Evolutionary conservation across 2,888 invertebrate species (phyloP).

Genomic region (Psococerastis gibbosa): DNA sequence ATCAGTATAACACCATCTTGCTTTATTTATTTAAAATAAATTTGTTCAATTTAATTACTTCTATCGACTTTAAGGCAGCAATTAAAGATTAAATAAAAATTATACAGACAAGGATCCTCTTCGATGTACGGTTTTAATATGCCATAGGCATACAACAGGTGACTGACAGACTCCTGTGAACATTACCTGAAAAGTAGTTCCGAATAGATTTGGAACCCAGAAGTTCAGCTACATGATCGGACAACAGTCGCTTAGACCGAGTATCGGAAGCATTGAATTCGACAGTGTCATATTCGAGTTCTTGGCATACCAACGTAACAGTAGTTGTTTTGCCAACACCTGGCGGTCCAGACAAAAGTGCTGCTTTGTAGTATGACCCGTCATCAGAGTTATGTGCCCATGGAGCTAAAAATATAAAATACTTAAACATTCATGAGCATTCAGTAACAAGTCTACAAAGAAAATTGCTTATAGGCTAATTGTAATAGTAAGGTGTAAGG

Average conservation of each 20-base stretch:
- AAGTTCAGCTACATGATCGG: conserved; percentile 65
- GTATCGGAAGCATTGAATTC: conserved; percentile 98
- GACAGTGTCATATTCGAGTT: conserved; percentile 71
- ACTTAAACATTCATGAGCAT: too few species aligned
- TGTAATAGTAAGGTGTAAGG: too few species aligned
- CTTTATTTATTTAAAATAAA: conserved; percentile 7
- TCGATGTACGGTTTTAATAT: too few species aligned
- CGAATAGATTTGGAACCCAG: conserved; percentile 56
- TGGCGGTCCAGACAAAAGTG: conserved; percentile 86
- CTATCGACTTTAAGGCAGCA: too few species aligned
- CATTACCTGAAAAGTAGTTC: conserved; percentile 42
- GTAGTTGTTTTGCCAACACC: conserved; percentile 94
- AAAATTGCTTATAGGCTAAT: too few species aligned
- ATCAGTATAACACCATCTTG: background rate
- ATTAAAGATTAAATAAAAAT: too few species aligned
- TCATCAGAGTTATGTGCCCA: conserved; percentile 59
- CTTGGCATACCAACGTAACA: conserved; percentile 70
- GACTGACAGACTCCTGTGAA: too few species aligned
- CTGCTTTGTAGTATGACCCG: conserved; percentile 80
- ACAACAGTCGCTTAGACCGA: conserved; percentile 68
- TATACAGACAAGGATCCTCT: conserved; percentile 1
- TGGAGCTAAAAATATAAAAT: conserved; percentile 26
- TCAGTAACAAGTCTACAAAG: too few species aligned
- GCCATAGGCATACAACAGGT: too few species aligned
- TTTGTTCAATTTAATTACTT: too few species aligned